Evolutionary conservation across 2,113 vertebrate species (phyloP).

Genomic region (Mustela nigripes): DNA sequence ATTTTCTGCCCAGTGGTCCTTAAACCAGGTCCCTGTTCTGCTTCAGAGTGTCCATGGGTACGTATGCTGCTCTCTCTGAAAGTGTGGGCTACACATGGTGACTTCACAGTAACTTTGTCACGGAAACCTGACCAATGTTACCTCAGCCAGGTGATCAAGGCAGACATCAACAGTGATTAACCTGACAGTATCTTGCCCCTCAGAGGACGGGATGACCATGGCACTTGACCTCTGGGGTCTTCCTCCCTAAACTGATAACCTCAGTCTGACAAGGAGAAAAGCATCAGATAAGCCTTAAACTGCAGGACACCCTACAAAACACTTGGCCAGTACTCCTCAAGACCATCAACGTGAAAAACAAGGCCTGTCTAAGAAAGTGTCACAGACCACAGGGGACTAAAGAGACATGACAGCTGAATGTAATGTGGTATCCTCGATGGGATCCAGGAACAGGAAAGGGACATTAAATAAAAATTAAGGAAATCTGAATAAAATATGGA

Average conservation of each 20-base stretch:
- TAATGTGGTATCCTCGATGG: neutral
- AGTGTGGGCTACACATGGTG: neutral
- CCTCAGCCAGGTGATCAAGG: neutral
- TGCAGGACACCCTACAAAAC: neutral
- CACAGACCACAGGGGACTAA: neutral
- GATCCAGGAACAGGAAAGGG: neutral
- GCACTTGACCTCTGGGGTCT: neutral
- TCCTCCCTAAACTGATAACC: neutral
- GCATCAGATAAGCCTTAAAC: neutral
- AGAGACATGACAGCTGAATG: neutral
- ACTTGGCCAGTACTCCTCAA: neutral
- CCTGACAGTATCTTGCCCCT: neutral
- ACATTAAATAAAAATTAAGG: neutral
- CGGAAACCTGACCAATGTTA: neutral
- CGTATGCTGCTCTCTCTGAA: neutral
- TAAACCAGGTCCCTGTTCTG: neutral
- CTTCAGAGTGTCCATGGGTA: neutral
- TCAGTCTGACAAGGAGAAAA: neutral
- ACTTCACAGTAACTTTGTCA: too few species aligned
- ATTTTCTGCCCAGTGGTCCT: neutral
- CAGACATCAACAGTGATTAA: too few species aligned
- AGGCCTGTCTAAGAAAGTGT: neutral
- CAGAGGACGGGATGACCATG: neutral
- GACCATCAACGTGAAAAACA: neutral
- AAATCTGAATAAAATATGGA: neutral